Base-by-base conservation (phyloP, 2,113 vertebrate species). In the Syngnathus scovelli region DNA sequence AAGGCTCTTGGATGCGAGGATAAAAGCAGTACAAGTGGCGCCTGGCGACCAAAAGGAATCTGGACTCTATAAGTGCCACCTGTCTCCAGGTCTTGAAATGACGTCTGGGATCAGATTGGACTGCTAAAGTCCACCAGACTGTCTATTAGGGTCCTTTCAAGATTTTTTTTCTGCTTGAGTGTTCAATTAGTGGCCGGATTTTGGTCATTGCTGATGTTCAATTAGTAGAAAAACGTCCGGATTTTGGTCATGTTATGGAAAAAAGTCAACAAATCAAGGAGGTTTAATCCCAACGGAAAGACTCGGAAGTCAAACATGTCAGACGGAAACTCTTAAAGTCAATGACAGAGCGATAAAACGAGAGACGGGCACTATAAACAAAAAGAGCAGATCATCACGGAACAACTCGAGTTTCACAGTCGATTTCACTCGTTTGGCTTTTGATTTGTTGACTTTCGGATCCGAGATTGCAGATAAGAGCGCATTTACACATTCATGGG, bases 1-100 rank as follows among this genome's bases (percentile, higher is more conserved):
- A 71, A 69, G 6, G 75, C 72, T 80, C 82, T 83, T 75, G 82
- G 76, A 77, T 71, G 61, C 67, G 33, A 70, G 67, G 73, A 84
- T 81, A 69, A 85, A 63, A 64, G 70, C 64, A 52, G 54, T 39
- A 37, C 76, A 78, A 71, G 33, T 69, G 68, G 68, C 69, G 63
- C 36, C 55, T 38, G 65, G 51, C 16, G 27, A 27, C 27, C 27
- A 27, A 27, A 27, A 2, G 27, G 27, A 33, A 33, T 33, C 27
- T 33, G 27, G 39, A 39, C 27, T 68, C 66, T 71, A 70, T 52
- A 74, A 68, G 67, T 18, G 15, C 46, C 46, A 16, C 46, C 46
- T 48, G 46, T 71, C 75, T 75, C 51, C 36, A 21, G 49, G n/a
- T 41, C 39, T 64, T 75, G 43, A 67, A 65, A 67, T 74, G 55